phyloP scores from a whole-genome alignment of 2,888 invertebrate genomes.

The Sclerodermus sp. region DNA sequence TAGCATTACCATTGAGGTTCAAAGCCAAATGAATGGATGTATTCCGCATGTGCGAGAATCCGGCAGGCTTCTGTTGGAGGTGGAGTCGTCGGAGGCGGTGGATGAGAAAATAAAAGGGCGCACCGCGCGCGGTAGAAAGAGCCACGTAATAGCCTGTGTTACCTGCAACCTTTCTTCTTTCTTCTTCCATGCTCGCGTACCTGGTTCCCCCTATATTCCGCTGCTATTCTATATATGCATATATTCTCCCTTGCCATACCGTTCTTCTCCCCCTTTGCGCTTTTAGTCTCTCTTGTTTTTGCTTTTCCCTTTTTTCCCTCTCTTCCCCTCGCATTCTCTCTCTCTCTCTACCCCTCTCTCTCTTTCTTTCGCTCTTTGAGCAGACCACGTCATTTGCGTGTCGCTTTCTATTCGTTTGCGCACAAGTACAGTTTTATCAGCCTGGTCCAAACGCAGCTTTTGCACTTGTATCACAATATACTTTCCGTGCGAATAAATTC shows the following conservation, averaged over 20 bases:
- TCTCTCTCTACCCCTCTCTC: slow-evolving; percentile 5
- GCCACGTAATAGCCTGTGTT: slow-evolving; percentile 38
- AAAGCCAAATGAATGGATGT: slow-evolving; percentile 49
- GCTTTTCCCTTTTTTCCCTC: slow-evolving; percentile 6
- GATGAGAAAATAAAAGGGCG: slow-evolving; percentile 38
- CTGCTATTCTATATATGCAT: neutral
- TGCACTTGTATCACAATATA: too few relatives aligned
- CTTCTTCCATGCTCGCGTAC: slow-evolving; percentile 10
- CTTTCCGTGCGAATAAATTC: too few relatives aligned
- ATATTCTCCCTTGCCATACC: neutral
- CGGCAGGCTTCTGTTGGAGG: slow-evolving; percentile 7
- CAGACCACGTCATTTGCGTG: too few relatives aligned
- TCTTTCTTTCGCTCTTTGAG: too few relatives aligned
- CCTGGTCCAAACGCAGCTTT: too few relatives aligned
- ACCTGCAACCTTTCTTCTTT: slow-evolving; percentile 20
- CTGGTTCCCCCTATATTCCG: slow-evolving; percentile 7
- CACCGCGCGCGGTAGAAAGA: slow-evolving; percentile 25
- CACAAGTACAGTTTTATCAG: too few relatives aligned
- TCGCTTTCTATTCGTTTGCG: too few relatives aligned
- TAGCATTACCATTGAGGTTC: slow-evolving; percentile 49
- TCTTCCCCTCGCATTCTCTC: slow-evolving; percentile 11
- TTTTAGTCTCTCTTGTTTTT: slow-evolving; percentile 2
- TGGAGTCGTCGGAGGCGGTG: neutral
- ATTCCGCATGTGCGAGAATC: slow-evolving; percentile 33
- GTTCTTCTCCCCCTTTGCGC: slow-evolving; percentile 14